A percentile compares a stretch with the other conserved stretches of the same genome.
Conservation (phyloP, 2,113 vertebrate species). For the Glaucomys volans region DNA sequence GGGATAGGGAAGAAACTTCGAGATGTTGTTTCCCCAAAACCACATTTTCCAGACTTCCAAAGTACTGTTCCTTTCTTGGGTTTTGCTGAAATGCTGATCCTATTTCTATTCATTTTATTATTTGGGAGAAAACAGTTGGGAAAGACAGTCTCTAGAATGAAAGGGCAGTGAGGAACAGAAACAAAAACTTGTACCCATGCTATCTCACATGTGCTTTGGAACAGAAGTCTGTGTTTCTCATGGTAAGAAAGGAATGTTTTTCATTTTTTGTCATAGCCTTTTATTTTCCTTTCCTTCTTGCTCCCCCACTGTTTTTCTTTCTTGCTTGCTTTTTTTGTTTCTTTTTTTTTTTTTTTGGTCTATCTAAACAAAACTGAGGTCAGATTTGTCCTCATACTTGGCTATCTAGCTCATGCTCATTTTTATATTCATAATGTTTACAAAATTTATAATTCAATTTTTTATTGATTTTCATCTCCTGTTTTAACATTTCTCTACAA, state of each 20-base stretch:
- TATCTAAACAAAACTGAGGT: not conserved
- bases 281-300: not conserved
- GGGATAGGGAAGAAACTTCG: not conserved
- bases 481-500: constrained; percentile 28
- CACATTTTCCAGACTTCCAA: not conserved
- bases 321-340: not conserved
- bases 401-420: not conserved
- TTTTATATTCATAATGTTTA: constrained; percentile 37
- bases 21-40: not conserved
- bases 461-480: constrained; percentile 26
- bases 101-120: constrained; percentile 3
- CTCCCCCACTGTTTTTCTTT: not conserved
- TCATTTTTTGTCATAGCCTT: not conserved
- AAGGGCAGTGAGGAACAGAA: not conserved
- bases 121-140: not conserved
- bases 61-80: not conserved
- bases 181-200: not conserved
- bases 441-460: not conserved
- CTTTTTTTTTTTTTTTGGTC: not conserved
- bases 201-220: not conserved
- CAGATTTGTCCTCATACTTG: not conserved
- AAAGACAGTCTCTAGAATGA: not conserved
- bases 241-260: not conserved
- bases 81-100: not conserved
- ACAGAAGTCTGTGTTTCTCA: not conserved